These are phyloP conservation scores for Minunthozetes semirufus DNA, from an alignment of 2,888 invertebrate genomes.

Conservation along the genomic window DNA sequence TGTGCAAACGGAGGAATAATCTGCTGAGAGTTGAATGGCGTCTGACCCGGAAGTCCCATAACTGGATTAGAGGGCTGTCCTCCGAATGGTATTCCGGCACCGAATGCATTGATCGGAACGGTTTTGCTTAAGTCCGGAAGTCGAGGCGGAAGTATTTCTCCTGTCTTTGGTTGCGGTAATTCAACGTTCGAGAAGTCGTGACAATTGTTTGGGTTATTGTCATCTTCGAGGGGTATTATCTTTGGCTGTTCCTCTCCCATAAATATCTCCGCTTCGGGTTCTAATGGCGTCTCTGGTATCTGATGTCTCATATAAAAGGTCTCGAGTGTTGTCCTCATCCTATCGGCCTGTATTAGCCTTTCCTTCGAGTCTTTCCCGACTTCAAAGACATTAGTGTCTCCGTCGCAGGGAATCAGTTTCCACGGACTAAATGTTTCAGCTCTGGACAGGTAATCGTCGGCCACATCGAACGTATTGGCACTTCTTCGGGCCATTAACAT, in stretches of 20 bases:
- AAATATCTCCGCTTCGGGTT: slow-evolving; percentile 71
- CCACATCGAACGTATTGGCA: slow-evolving; percentile 1
- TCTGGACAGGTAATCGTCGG: neutral
- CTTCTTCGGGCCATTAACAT: slow-evolving; percentile 8
- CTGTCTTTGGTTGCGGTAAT: slow-evolving; percentile 1
- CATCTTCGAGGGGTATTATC: slow-evolving; percentile 79
- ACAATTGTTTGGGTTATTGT: slow-evolving; percentile 41
- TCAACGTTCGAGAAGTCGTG: slow-evolving; percentile 23
- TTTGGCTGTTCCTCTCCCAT: slow-evolving; percentile 62
- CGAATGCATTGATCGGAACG: neutral
- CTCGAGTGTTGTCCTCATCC: slow-evolving; percentile 10
- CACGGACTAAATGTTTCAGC: slow-evolving; percentile 14
- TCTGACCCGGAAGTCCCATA: too few species aligned
- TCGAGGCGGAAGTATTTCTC: neutral
- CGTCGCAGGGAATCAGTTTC: slow-evolving; percentile 32
- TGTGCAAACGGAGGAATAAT: neutral
- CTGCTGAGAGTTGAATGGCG: too few species aligned
- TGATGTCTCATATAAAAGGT: slow-evolving; percentile 19
- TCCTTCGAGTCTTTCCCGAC: slow-evolving; percentile 34
- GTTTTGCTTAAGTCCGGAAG: neutral
- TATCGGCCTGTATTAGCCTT: slow-evolving; percentile 25
- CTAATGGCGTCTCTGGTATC: slow-evolving; percentile 66
- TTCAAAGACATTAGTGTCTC: slow-evolving; percentile 27
- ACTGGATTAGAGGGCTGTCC: too few species aligned
- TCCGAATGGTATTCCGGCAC: too few species aligned